A percentile compares a stretch with the other conserved stretches of the same genome.
Evolutionary conservation across 2,797 vertebrate genomes (phyloP).

Genomic region (Myotis vivesi): DNA sequence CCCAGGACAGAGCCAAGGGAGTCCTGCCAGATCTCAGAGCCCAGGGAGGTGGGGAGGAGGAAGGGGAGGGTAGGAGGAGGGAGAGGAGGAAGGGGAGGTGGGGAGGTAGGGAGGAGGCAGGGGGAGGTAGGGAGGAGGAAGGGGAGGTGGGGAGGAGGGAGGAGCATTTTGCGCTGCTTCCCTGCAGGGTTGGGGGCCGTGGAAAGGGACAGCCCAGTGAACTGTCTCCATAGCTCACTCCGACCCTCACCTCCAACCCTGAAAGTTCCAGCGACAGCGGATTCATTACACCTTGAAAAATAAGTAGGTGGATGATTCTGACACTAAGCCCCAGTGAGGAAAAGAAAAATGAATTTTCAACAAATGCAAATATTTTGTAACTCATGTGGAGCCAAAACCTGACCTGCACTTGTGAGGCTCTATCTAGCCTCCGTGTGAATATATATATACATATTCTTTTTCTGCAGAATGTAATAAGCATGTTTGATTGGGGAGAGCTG

Average conservation of each 20-base stretch:
- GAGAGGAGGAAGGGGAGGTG: too few species aligned
- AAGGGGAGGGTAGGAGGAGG: too few species aligned
- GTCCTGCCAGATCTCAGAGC: background rate
- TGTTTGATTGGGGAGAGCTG: conserved; percentile 11
- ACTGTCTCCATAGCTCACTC: background rate
- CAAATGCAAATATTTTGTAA: background rate
- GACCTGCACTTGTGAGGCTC: conserved; percentile 22
- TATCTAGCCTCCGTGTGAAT: conserved; percentile 27
- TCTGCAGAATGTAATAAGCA: background rate
- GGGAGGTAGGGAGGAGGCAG: too few species aligned
- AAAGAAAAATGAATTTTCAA: background rate
- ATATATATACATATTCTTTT: background rate
- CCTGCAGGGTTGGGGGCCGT: background rate
- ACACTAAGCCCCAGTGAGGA: background rate
- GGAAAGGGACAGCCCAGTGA: background rate
- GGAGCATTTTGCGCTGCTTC: background rate
- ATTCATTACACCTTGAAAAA: background rate
- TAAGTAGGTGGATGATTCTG: background rate
- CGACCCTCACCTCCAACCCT: background rate
- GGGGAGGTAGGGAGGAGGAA: accelerated
- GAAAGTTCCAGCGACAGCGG: background rate
- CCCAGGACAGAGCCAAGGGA: background rate
- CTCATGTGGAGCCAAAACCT: conserved; percentile 22
- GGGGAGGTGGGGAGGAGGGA: background rate
- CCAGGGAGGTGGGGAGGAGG: accelerated